Base-by-base conservation (phyloP, 2,888 invertebrate genomes). In the Tenthredo amoena region DNA sequence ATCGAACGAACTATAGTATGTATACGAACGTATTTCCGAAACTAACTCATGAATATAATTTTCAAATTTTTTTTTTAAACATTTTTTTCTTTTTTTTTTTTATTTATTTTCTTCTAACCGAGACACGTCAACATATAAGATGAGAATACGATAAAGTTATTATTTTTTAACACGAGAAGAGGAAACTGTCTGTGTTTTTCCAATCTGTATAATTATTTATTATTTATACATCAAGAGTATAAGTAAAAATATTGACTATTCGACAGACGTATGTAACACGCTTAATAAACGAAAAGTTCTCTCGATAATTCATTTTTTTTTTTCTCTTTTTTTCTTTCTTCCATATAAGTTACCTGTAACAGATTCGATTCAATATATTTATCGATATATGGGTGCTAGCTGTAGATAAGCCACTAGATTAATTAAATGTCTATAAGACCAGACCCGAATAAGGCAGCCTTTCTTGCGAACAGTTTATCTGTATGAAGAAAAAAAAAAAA, bases 331-430 rank as follows among this genome's bases (percentile, higher is more conserved):
- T 47, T 3, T 47, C 4, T 47, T 0, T 15, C 12, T 26, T n/a
- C n/a, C 6, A 2, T 34, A 10, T 68, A 31, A 4, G 31, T 34
- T 65, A 15, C 15, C 0, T 34, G 34, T 68, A 65, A 34, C 34
- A 34, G 26, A 34, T 68, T 68, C 34, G 18, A 68, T 68, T 68
- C 34, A 68, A 68, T 68, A 68, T 68, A 68, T 68, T 68, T 18
- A 68, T 68, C 68, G 18, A 68, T 68, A 34, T 68, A 68, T 68
- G 6, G 34, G 68, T 68, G 68, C 18, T 34, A 34, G 68, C 68
- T 68, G 26, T 34, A 68, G 68, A 34, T 68, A 68, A 62, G 62
- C 26, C 21, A 26, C 26, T 21, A 62, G 62, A 26, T 62, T 62
- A 62, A 62, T 62, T 26, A 62, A 62, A 26, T 62, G 62, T 62